Conservation (phyloP, 2,888 invertebrate genomes). For the Pyrocoelia pectoralis region DNA sequence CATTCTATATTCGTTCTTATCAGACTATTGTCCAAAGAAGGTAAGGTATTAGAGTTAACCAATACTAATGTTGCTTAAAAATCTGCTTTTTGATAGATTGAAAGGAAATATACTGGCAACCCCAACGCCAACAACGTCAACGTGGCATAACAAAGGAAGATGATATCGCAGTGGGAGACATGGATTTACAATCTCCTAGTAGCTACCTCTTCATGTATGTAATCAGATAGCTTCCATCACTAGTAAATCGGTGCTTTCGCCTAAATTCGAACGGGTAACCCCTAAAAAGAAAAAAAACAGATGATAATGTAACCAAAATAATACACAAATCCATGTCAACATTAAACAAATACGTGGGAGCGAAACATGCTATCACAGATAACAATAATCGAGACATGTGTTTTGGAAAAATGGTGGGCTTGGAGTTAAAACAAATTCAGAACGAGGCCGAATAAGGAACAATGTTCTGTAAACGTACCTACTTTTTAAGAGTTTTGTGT, state of each 20-base stretch:
- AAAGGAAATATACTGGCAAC: no score
- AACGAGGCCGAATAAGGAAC: background rate
- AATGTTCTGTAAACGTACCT: no score
- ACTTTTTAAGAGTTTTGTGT: no score
- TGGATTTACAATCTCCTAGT: background rate
- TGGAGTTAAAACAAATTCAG: background rate
- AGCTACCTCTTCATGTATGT: background rate
- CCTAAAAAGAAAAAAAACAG: background rate
- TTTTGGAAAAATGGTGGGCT: background rate
- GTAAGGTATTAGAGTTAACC: no score
- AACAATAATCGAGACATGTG: background rate
- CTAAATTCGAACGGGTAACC: background rate
- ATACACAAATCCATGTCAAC: background rate
- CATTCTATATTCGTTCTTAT: no score
- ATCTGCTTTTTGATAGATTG: no score
- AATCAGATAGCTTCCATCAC: background rate
- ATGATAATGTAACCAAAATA: background rate
- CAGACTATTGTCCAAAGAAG: no score
- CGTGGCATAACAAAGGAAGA: background rate
- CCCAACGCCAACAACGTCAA: background rate
- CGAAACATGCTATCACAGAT: background rate
- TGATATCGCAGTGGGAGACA: background rate
- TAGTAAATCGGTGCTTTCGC: background rate
- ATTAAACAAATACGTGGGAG: background rate
- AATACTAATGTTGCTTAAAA: no score